Conservation (phyloP, 2,113 vertebrate genomes). For the Speoplatyrhinus poulsoni region DNA sequence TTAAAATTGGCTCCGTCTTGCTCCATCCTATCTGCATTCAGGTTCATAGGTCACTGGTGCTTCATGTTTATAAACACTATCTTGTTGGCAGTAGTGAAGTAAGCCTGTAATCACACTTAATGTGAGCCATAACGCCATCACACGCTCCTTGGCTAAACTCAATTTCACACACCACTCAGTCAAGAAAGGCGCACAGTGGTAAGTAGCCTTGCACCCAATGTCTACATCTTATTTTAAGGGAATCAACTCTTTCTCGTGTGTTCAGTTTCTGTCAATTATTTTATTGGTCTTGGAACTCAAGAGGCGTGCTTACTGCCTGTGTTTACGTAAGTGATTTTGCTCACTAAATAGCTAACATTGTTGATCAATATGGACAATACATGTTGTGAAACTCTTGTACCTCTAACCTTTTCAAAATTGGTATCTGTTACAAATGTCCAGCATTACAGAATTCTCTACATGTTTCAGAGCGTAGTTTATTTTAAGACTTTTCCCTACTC, state of each 20-base stretch:
- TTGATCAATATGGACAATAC: background rate
- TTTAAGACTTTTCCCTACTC: background rate
- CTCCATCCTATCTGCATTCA: conserved; percentile 57
- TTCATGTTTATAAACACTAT: conserved; percentile 76
- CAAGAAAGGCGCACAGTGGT: conserved; percentile 35
- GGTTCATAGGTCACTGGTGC: conserved; percentile 77
- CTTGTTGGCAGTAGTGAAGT: conserved; percentile 39
- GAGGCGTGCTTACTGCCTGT: background rate
- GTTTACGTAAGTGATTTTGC: background rate
- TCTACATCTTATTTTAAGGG: background rate
- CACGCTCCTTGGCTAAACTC: conserved; percentile 13
- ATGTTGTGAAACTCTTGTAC: background rate
- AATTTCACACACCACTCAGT: conserved; percentile 39
- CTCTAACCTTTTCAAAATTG: background rate
- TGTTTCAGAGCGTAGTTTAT: background rate
- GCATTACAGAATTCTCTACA: background rate
- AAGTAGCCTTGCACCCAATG: conserved; percentile 44
- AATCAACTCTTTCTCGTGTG: background rate
- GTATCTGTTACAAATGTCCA: background rate
- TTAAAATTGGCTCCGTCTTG: conserved; percentile 51
- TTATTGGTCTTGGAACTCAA: background rate
- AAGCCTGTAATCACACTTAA: conserved; percentile 48
- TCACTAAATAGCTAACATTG: background rate
- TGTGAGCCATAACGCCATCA: conserved; percentile 27
- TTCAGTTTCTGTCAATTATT: background rate